phyloP scores from a whole-genome alignment of 2,888 invertebrate species.

The Cheilosia vernalis region DNA sequence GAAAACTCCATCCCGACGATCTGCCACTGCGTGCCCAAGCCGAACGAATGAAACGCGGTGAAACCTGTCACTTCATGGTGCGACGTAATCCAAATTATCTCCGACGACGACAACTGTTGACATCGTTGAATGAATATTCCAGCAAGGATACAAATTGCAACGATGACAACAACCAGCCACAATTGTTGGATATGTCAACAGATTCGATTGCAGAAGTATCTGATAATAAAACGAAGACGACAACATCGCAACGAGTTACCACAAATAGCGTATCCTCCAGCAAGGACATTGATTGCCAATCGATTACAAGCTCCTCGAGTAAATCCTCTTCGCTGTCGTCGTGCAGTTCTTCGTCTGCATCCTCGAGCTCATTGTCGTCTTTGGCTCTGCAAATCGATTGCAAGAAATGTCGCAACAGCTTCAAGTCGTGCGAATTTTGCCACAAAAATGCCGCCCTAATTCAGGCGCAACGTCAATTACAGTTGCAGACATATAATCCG shows the following conservation, averaged over 20 bases:
- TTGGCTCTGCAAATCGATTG: slow-evolving; percentile 73
- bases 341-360: background rate
- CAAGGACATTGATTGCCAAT: slow-evolving; percentile 71
- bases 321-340: slow-evolving; percentile 78
- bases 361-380: slow-evolving; percentile 6
- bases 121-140: slow-evolving; percentile 78
- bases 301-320: slow-evolving; percentile 57
- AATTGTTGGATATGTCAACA: slow-evolving; percentile 80
- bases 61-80: slow-evolving; percentile 91
- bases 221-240: slow-evolving; percentile 77
- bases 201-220: slow-evolving; percentile 80
- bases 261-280: slow-evolving; percentile 34
- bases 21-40: slow-evolving; percentile 91
- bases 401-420: slow-evolving; percentile 79
- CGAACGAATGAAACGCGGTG: slow-evolving; percentile 88
- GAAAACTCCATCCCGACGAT: slow-evolving; percentile 94
- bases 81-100: slow-evolving; percentile 91
- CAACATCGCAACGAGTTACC: slow-evolving; percentile 42
- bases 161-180: slow-evolving; percentile 77
- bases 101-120: slow-evolving; percentile 83
- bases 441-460: slow-evolving; percentile 79
- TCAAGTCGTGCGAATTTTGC: slow-evolving; percentile 81
- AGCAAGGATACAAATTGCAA: slow-evolving; percentile 61
- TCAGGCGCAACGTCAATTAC: slow-evolving; percentile 69
- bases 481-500: slow-evolving; percentile 80